Conservation (phyloP, 2,888 invertebrate species). For the Chymomyza procnemis region DNA sequence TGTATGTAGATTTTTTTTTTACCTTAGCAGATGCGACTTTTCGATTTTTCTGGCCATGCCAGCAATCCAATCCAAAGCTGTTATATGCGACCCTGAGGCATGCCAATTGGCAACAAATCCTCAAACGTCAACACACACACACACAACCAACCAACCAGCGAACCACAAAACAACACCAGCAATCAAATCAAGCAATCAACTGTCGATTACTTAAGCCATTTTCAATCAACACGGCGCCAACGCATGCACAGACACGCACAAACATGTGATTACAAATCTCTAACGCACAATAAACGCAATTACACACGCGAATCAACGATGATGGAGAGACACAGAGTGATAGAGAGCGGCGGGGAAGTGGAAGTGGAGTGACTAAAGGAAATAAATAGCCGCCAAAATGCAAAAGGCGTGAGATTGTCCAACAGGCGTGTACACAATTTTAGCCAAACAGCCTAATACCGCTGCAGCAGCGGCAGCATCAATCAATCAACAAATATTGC, state of each 20-base stretch:
- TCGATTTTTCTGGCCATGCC: too few species aligned
- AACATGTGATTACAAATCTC: slow-evolving; percentile 60
- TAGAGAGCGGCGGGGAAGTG: slow-evolving; percentile 8
- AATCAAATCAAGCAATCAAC: slow-evolving; percentile 69
- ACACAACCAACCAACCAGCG: background rate
- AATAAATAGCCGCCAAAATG: slow-evolving; percentile 9
- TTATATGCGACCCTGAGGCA: slow-evolving; percentile 14
- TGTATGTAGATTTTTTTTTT: background rate
- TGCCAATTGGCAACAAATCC: slow-evolving; percentile 39
- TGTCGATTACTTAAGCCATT: slow-evolving; percentile 72
- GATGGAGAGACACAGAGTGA: background rate
- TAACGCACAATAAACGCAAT: slow-evolving; percentile 71
- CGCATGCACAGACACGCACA: slow-evolving; percentile 11
- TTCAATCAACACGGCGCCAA: slow-evolving; percentile 60
- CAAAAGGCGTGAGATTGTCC: slow-evolving; percentile 45
- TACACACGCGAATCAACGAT: slow-evolving; percentile 39
- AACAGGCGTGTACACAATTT: slow-evolving; percentile 31
- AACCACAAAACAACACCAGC: slow-evolving; percentile 40
- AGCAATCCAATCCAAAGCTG: slow-evolving; percentile 8
- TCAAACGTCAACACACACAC: slow-evolving; percentile 7
- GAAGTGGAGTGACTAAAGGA: slow-evolving; percentile 13
- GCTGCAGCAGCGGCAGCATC: slow-evolving; percentile 29
- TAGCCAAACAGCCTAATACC: slow-evolving; percentile 13
- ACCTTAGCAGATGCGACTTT: too few species aligned
- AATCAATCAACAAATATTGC: slow-evolving; percentile 47